Evolutionary conservation across 2,888 invertebrate species (phyloP).

Genomic region (Drosophila recens): DNA sequence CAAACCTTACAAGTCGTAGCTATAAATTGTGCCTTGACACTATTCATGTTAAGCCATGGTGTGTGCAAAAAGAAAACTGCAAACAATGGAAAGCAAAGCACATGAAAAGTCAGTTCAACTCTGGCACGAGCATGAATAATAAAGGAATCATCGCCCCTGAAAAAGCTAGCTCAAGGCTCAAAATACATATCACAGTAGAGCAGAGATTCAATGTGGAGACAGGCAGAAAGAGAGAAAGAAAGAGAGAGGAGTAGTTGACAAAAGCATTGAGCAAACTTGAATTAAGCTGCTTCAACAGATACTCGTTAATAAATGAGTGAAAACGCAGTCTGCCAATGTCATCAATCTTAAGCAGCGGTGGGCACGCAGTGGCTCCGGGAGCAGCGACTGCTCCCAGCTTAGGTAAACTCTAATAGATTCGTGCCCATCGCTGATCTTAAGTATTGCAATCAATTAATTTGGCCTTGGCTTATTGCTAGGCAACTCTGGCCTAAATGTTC

Average conservation of each 20-base stretch:
- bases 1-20: too few species aligned
- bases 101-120: constrained; percentile 62
- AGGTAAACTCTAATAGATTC: too few species aligned
- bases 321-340: constrained; percentile 67
- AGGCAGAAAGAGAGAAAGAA: neutral
- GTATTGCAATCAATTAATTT: constrained; percentile 76
- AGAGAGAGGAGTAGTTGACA: neutral
- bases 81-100: constrained; percentile 69
- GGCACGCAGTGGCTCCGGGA: too few species aligned
- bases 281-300: constrained; percentile 68
- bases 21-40: too few species aligned
- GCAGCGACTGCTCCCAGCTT: too few species aligned
- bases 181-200: constrained; percentile 10
- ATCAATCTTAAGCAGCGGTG: too few species aligned
- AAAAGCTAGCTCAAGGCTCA: constrained; percentile 61
- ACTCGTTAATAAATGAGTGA: constrained; percentile 67
- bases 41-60: constrained; percentile 64
- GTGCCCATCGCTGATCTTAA: too few species aligned
- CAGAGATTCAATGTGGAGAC: neutral
- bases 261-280: constrained; percentile 55
- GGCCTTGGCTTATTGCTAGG: constrained; percentile 53
- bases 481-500: constrained; percentile 25
- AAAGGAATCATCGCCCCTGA: constrained; percentile 73
- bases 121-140: constrained; percentile 67
- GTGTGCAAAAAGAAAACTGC: constrained; percentile 66